These are phyloP conservation scores for Nomia melanderi DNA, from an alignment of 1,140 invertebrate genomes.

Conservation along the genomic window DNA sequence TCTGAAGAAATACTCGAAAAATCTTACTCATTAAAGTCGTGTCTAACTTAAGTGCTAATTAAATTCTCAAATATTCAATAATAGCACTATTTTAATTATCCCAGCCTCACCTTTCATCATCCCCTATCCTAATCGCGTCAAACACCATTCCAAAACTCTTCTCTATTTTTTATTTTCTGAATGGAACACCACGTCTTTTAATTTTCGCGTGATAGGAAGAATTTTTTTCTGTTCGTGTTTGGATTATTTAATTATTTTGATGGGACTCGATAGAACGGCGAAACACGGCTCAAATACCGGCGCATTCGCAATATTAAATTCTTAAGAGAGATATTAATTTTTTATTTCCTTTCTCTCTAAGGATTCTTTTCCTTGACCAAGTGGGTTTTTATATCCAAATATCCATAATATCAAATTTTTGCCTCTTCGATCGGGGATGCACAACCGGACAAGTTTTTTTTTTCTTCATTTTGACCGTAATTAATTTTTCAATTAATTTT, in stretches of 20 bases:
- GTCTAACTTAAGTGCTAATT: slow-evolving; percentile 50
- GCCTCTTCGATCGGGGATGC: not conserved
- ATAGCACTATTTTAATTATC: not conserved
- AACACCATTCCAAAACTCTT: not conserved
- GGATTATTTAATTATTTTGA: no score
- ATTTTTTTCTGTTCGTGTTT: no score
- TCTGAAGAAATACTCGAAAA: slow-evolving; percentile 29
- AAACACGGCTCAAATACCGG: slow-evolving; percentile 54
- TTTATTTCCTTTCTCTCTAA: slow-evolving; percentile 1
- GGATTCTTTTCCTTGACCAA: no score
- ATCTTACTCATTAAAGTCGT: slow-evolving; percentile 41
- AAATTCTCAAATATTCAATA: slow-evolving; percentile 19
- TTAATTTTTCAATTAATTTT: not conserved
- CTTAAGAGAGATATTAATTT: slow-evolving; percentile 33
- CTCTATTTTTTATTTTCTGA: not conserved
- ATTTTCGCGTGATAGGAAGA: not conserved
- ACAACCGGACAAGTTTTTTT: not conserved
- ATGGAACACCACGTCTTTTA: not conserved
- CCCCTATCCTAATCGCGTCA: slow-evolving; percentile 19
- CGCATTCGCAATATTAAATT: slow-evolving; percentile 67
- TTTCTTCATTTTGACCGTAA: no score
- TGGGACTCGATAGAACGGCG: no score
- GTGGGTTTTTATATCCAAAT: not conserved
- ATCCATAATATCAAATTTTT: no score
- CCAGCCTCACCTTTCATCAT: not conserved